A percentile compares a stretch with the other conserved stretches of the same genome.
Evolutionary conservation across 2,113 vertebrate genomes (phyloP).

Genomic region (Nothobranchius kuhntae): DNA sequence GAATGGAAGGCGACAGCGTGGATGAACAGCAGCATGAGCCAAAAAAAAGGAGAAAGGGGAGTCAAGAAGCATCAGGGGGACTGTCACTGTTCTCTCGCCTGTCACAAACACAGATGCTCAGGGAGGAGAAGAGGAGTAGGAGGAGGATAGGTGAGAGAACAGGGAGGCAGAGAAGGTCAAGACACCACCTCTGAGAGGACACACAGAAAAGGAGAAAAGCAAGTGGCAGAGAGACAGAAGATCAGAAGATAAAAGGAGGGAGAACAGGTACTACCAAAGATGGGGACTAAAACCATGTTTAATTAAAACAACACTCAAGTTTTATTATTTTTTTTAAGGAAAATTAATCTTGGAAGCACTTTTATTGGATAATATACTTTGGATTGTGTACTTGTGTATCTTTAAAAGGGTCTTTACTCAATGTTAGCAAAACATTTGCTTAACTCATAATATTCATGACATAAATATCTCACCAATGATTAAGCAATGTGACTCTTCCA

Average conservation of each 20-base stretch:
- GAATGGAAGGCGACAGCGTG: constrained; percentile 15
- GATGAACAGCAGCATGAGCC: constrained; percentile 19
- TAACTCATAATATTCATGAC: no score
- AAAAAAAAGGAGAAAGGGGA: constrained; percentile 7
- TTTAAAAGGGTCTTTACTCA: no score
- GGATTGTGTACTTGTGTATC: no score
- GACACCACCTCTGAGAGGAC: constrained; percentile 42
- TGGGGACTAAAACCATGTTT: neutral
- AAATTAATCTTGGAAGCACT: no score
- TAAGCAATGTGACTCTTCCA: no score
- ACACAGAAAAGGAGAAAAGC: constrained; percentile 23
- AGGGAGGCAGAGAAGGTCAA: constrained; percentile 62
- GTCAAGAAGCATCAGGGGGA: constrained; percentile 46
- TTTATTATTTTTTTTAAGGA: no score
- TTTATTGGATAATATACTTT: no score
- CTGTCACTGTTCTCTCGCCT: constrained; percentile 61
- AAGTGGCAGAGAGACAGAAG: constrained; percentile 22
- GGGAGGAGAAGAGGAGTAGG: constrained; percentile 54
- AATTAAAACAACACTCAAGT: neutral
- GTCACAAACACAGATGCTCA: constrained; percentile 77
- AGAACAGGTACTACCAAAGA: constrained; percentile 9
- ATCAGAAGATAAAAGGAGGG: constrained; percentile 27
- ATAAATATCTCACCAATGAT: no score
- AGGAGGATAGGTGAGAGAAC: constrained; percentile 42
- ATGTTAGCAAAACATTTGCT: no score